Percentiles rank a stretch among this genome's conserved stretches.
These are phyloP conservation scores for Polypterus bichir DNA, from an alignment of 2,113 vertebrate genomes.

Conservation along the genomic window DNA sequence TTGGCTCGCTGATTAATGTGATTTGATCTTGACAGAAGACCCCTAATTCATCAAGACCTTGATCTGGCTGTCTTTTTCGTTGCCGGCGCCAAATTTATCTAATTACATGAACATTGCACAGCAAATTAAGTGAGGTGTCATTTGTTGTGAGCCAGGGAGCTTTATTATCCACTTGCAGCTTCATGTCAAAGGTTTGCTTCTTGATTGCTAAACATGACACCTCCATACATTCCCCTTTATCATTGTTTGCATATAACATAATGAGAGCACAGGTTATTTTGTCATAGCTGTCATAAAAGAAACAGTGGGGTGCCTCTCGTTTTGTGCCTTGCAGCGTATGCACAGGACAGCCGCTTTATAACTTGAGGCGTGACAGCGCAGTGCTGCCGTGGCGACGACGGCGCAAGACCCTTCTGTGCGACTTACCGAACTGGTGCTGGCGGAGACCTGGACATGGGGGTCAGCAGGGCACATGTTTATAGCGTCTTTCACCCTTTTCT, in stretches of 20 bases:
- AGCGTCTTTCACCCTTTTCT: no score
- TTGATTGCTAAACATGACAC: slow-evolving; percentile 54
- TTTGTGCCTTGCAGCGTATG: background rate
- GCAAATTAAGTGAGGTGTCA: slow-evolving; percentile 60
- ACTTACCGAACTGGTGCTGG: no score
- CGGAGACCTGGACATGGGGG: no score
- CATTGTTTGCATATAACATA: slow-evolving; percentile 48
- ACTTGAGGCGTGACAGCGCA: slow-evolving; percentile 6
- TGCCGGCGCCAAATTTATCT: slow-evolving; percentile 47
- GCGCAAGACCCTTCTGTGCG: no score
- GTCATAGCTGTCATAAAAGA: slow-evolving; percentile 36
- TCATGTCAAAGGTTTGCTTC: slow-evolving; percentile 45
- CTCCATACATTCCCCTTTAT: slow-evolving; percentile 41
- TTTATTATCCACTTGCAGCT: slow-evolving; percentile 42
- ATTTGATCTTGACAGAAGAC: slow-evolving; percentile 44
- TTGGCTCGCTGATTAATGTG: slow-evolving; percentile 63
- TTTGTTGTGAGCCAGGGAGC: slow-evolving; percentile 46
- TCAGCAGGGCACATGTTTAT: no score
- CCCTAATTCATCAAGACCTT: slow-evolving; percentile 62
- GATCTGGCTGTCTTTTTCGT: slow-evolving; percentile 43
- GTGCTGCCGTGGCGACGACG: no score
- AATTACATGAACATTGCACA: slow-evolving; percentile 54
- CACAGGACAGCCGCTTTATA: background rate
- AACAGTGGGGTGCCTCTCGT: slow-evolving; percentile 8
- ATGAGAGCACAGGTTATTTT: slow-evolving; percentile 49